Conservation (phyloP, 2,113 vertebrate species). For the Colossoma macropomum region DNA sequence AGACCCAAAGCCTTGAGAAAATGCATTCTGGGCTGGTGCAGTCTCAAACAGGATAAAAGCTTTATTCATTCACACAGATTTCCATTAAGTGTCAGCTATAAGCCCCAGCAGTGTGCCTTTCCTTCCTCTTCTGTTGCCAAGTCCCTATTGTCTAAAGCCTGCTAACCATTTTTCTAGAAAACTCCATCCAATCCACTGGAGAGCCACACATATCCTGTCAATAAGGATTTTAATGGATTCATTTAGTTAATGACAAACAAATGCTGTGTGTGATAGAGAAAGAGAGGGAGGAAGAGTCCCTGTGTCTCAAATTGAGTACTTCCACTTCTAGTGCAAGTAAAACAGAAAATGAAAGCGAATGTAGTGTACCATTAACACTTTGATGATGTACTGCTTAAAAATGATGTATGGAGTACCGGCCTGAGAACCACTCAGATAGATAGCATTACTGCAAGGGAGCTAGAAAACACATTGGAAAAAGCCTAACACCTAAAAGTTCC, state of each 20-base stretch:
- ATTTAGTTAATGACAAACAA: constrained; percentile 21
- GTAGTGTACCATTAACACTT: no score
- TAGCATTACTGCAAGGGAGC: no score
- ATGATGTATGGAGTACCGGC: no score
- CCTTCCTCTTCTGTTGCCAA: constrained; percentile 12
- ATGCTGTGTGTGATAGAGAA: background rate
- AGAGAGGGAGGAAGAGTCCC: background rate
- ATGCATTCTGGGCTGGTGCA: background rate
- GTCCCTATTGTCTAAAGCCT: background rate
- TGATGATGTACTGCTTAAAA: no score
- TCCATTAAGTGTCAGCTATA: background rate
- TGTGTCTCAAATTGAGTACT: no score
- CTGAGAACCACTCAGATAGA: no score
- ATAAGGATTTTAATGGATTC: constrained; percentile 32
- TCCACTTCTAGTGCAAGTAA: no score
- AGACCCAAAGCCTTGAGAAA: background rate
- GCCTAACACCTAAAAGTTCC: no score
- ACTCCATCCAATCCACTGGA: background rate
- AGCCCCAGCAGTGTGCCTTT: background rate
- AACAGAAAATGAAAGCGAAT: no score
- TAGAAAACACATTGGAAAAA: no score
- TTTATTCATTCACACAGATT: background rate
- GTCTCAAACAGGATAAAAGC: constrained; percentile 15
- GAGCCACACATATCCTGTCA: background rate
- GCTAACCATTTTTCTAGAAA: constrained; percentile 6